Conservation (phyloP, 2,113 vertebrate genomes). For the Phasianus colchicus region DNA sequence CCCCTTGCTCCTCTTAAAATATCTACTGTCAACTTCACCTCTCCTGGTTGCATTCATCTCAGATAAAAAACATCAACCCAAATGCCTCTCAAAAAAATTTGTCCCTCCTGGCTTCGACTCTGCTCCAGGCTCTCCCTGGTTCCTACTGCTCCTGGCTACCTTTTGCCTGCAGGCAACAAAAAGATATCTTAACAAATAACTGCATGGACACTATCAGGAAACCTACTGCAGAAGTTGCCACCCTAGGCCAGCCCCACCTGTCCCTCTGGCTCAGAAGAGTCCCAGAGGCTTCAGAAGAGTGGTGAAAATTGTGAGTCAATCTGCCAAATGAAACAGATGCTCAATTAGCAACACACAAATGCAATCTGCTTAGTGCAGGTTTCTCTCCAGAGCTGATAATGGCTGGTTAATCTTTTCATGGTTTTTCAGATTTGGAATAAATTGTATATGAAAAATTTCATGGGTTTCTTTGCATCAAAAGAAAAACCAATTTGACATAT, state of each 20-base stretch:
- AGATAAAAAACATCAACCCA: not conserved
- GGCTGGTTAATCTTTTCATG: not conserved
- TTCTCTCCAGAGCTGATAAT: not conserved
- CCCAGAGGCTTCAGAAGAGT: not conserved
- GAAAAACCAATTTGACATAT: not conserved
- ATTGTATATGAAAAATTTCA: not conserved
- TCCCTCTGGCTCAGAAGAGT: not conserved
- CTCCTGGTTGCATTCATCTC: fast-evolving
- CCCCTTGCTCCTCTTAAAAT: not conserved
- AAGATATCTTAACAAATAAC: not conserved
- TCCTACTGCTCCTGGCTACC: not conserved
- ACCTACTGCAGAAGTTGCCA: not conserved
- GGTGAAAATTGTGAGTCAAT: not conserved
- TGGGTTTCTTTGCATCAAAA: not conserved
- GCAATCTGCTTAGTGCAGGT: not conserved
- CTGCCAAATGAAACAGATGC: not conserved
- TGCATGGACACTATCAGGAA: not conserved
- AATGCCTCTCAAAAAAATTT: not conserved
- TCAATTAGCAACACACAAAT: not conserved
- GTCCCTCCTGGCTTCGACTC: not conserved
- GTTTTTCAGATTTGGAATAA: not conserved
- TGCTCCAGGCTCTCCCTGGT: not conserved
- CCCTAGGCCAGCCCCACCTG: not conserved
- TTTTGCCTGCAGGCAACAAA: not conserved
- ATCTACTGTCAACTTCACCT: not conserved